Base-by-base conservation (phyloP, 1,140 invertebrate genomes). In the Heterodera carotae region DNA sequence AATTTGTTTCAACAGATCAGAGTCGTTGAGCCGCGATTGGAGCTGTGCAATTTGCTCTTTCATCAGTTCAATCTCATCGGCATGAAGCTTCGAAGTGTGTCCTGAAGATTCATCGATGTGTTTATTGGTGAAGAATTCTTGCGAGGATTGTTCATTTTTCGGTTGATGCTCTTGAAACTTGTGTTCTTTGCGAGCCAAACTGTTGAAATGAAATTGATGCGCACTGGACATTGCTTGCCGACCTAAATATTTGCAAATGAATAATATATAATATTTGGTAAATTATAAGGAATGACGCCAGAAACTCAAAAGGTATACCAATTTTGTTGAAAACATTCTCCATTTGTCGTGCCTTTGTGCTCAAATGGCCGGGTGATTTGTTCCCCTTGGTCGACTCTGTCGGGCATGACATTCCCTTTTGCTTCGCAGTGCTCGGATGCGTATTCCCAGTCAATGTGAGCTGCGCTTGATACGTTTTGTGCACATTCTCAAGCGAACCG, bases 351-450 rank as follows among this genome's bases (percentile, higher is more conserved):
- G 31, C 2, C 22, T 29, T 64, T 15, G 31, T 33, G 27, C 2
- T 12, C 6, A 6, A 71, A 7, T 71, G 43, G 10, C 15, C 29
- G 7, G 62, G 62, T n/a, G 48, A 56, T 0, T 56, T 56, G 33
- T 27, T 66, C 12, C 62, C 22, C 2, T 7, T 62, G 10, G 60
- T 31, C 8, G 29, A 18, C 60, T 25, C n/a, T 31, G 60, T 62
- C 22, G 60, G 8, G n/a, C 1, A 25, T 62, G n/a, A 7, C 18
- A 15, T 31, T 25, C 29, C 60, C n/a, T 62, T 62, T 64, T 25
- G 31, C n/a, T 69, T 64, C 36, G 67, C 29, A 64, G 66, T 71
- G 64, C 86, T 85, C 36, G 83, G 82, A 73, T 85, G 82, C 29
- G 72, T 75, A 29, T 75, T 73, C 18, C 83, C 83, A 25, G 82